Evolutionary conservation across 2,113 vertebrate species (phyloP).

Genomic region (Boulengeromyrus knoepffleri): DNA sequence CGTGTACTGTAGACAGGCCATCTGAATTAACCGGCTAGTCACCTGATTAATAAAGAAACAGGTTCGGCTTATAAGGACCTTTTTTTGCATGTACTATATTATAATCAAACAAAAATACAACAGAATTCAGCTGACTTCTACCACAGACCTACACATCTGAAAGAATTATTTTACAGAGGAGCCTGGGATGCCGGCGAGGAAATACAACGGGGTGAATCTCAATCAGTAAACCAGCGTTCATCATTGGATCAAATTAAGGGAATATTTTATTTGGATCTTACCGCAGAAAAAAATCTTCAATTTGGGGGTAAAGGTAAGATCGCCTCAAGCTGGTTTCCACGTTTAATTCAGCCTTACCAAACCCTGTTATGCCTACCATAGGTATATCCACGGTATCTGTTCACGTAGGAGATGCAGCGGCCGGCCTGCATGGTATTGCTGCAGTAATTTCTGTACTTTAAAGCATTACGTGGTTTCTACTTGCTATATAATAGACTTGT

Average conservation of each 20-base stretch:
- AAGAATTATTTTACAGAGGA: slow-evolving; percentile 28
- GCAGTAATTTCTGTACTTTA: slow-evolving; percentile 52
- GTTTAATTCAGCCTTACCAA: background rate
- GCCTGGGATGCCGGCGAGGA: slow-evolving; percentile 31
- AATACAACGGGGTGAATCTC: slow-evolving; percentile 36
- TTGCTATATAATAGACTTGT: background rate
- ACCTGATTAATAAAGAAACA: slow-evolving; percentile 30
- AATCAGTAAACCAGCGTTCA: slow-evolving; percentile 23
- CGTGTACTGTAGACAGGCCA: slow-evolving; percentile 50
- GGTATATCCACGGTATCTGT: slow-evolving; percentile 20
- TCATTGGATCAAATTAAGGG: slow-evolving; percentile 39
- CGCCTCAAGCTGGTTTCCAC: background rate
- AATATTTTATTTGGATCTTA: slow-evolving; percentile 37
- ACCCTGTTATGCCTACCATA: slow-evolving; percentile 18
- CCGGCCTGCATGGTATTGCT: slow-evolving; percentile 56
- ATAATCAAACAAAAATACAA: background rate
- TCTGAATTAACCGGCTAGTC: slow-evolving; percentile 45
- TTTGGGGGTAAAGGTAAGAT: slow-evolving; percentile 51
- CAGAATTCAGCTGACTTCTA: background rate
- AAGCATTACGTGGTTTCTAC: slow-evolving; percentile 18
- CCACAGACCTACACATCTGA: background rate
- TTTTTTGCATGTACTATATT: slow-evolving; percentile 1
- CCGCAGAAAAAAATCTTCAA: slow-evolving; percentile 28
- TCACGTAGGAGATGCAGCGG: slow-evolving; percentile 34
- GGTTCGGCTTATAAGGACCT: background rate